Evolutionary conservation across 2,113 vertebrate genomes (phyloP).

Genomic region (Peromyscus californicus): DNA sequence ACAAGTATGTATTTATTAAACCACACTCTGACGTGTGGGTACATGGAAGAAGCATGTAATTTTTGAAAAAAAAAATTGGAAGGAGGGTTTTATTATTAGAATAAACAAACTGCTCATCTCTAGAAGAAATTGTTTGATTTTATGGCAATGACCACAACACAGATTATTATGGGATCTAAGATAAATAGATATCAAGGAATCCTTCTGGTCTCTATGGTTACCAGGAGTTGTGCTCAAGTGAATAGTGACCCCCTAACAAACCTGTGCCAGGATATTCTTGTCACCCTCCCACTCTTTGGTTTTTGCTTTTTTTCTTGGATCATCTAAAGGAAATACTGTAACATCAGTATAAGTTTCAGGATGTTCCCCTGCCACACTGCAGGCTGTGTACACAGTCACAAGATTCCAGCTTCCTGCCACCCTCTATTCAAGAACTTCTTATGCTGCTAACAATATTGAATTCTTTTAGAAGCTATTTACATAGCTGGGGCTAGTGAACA

Average conservation of each 20-base stretch:
- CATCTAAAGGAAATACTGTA: conserved; percentile 39
- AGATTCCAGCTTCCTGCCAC: conserved; percentile 43
- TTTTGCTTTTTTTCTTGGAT: conserved; percentile 46
- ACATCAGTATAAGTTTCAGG: conserved; percentile 46
- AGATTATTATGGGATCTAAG: not conserved
- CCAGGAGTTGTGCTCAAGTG: not conserved
- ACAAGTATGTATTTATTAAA: conserved; percentile 4
- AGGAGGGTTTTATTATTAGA: conserved; percentile 1
- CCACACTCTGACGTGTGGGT: not conserved
- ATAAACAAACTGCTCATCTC: not conserved
- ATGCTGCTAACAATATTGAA: conserved; percentile 2
- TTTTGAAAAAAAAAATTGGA: conserved; percentile 11
- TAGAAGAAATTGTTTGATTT: conserved; percentile 23
- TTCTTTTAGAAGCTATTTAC: conserved; percentile 64
- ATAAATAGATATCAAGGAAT: not conserved
- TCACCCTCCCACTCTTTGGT: not conserved
- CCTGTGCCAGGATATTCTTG: not conserved
- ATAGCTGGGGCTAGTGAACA: not conserved
- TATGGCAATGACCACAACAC: not conserved
- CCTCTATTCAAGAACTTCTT: conserved; percentile 51
- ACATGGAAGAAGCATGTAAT: not conserved
- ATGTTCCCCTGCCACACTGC: not conserved
- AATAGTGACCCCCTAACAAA: not conserved
- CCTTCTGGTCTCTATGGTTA: conserved; percentile 17
- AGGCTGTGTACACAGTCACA: not conserved